Base-by-base conservation (phyloP, 92 coral and sea anemone species). In the Bergia puertoricense region DNA sequence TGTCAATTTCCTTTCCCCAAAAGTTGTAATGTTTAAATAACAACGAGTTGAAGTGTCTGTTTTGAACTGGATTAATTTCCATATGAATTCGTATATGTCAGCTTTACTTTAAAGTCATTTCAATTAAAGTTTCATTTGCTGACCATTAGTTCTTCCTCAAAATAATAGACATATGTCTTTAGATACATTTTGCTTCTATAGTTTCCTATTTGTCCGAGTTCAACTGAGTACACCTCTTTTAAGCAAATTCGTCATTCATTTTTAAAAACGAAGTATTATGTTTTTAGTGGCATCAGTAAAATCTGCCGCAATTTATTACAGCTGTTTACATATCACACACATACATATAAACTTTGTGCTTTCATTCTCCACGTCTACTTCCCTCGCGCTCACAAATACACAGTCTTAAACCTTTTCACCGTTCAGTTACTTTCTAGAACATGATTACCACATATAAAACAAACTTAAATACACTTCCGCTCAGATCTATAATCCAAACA, bases 11-110 rank as follows among this genome's bases (percentile, higher is more conserved):
- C 46, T 42, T 76, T 76, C 48, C 22, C 30, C 23, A n/a, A 40
- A 75, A 51, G 3, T 39, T 45, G 79, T 18, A 75, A 75, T 76
- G 80, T 76, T 76, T 76, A 42, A 45, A 41, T 45, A 76, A 76
- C 80, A 42, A 54, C 80, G 46, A 76, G 10, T 43, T 76, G 80
- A 42, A 76, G 80, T 76, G 80, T 76, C 20, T 76, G 23, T 45
- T 16, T 76, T 14, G 54, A 42, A 42, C 80, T 40, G 80, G 54
- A 76, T 76, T 76, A 76, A 42, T 76, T 16, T 76, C 51, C 51
- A 42, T 76, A 76, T 76, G 30, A 43, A 76, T 8, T 16, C 20
- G 23, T 76, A 40, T 41, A 76, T 9, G 80, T 42, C 22, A 41
- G 46, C 48, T 42, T 75, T 75, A 18, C 79, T 41, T 75, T 42